Evolutionary conservation across 2,113 vertebrate species (phyloP).

Genomic region (Oncorhynchus kisutch): DNA sequence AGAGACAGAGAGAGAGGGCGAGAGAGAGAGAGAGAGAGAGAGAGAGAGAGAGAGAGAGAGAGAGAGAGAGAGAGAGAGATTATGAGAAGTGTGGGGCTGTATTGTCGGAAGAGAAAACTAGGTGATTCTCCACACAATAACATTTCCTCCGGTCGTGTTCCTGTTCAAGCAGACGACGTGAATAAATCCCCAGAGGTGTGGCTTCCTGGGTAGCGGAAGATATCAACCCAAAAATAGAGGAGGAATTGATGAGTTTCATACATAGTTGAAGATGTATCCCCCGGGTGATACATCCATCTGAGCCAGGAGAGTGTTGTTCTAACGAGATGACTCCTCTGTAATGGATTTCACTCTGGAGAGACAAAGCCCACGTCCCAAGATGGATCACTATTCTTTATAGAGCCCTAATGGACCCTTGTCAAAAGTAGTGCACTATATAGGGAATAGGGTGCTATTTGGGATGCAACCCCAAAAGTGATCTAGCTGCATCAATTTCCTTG

Average conservation of each 20-base stretch:
- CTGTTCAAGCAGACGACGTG: not conserved
- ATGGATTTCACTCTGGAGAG: conserved; percentile 50
- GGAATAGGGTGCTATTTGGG: too few relatives aligned
- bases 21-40: too few relatives aligned
- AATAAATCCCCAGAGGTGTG: conserved; percentile 9
- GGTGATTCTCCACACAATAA: not conserved
- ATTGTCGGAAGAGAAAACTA: not conserved
- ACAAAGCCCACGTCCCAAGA: too few relatives aligned
- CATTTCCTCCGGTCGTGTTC: not conserved
- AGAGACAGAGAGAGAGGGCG: too few relatives aligned
- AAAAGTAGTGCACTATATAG: too few relatives aligned
- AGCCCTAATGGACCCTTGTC: too few relatives aligned
- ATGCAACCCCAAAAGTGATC: conserved; percentile 26
- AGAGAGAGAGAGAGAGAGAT: not conserved
- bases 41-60: too few relatives aligned
- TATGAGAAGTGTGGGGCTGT: not conserved
- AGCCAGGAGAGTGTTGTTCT: conserved; percentile 33
- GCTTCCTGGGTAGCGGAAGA: not conserved
- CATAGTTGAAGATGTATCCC: conserved; percentile 9
- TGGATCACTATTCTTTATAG: too few relatives aligned
- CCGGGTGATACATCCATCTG: conserved; percentile 23
- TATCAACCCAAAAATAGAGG: conserved; percentile 2
- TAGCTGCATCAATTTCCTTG: conserved; percentile 37
- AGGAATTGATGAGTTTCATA: conserved; percentile 33
- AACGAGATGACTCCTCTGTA: conserved; percentile 37